Evolutionary conservation across 2,797 vertebrate species (phyloP), one percentile per base, ranked within the genome.

Genomic region (Crax fasciolata): DNA sequence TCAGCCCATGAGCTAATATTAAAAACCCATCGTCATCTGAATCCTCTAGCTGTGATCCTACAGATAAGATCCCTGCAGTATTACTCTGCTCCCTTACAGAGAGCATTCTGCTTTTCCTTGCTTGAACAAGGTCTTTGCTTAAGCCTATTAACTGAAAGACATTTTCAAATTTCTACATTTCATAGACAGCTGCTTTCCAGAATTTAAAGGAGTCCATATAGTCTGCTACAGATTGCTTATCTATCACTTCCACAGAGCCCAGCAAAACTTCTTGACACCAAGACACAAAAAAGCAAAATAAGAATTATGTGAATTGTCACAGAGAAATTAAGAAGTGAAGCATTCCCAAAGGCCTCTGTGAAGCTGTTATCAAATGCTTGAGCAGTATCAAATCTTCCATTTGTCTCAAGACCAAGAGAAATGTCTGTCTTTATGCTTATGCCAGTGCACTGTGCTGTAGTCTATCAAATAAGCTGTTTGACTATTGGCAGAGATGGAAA

Each of bases 401-500:
- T 94, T 89, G 55, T 76, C 63, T 84, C 81, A 46, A 77, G 67
- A 87, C 71, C 32, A 88, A 80, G 74, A 85, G 59, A 65, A 79
- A 90, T 74, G 49, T 51, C 63, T 39, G 30, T 76, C 78, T 91
- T 93, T 77, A 63, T 55, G 52, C 38, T 88, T 71, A 46, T 8
- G 74, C 80, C 92, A 92, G 46, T 57, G n/a, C 43, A 71, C 41
- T 27, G 63, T 59, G 35, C 84, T 90, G 90, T 18, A 55, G 27
- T 43, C 80, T 66, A n/a, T 93, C 93, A 92, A 84, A 89, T 30
- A 77, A 41, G 83, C 72, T 81, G 71, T 5, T 72, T 5, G 10
- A 76, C 80, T 61, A 84, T 77, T 55, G 63, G 67, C 77, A 86
- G 55, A 73, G 88, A 93, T 77, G 72, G 84, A 82, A 93, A 74